A percentile compares a stretch with the other conserved stretches of the same genome.
These are phyloP conservation scores for Cristatella mucedo DNA, from an alignment of 2,888 invertebrate species.

Conservation along the genomic window DNA sequence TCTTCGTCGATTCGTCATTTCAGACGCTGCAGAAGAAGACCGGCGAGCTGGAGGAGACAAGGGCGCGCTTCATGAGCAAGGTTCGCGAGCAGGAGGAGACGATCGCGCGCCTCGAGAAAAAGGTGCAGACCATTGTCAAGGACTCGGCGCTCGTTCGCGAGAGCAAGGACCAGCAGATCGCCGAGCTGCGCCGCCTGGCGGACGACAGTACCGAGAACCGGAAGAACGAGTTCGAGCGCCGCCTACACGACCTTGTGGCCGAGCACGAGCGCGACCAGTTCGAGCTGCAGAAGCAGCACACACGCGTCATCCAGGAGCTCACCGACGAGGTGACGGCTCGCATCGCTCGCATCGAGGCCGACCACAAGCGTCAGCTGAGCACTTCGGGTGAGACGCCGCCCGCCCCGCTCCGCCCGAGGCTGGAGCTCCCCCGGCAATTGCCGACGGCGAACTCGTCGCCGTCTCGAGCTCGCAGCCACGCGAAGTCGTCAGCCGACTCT, in stretches of 20 bases:
- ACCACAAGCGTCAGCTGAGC: constrained; percentile 29
- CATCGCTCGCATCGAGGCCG: constrained; percentile 31
- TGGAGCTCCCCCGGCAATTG: too few relatives aligned
- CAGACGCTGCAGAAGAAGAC: constrained; percentile 35
- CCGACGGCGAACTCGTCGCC: too few relatives aligned
- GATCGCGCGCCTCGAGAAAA: constrained; percentile 26
- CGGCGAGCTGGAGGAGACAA: constrained; percentile 34
- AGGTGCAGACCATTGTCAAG: constrained; percentile 27
- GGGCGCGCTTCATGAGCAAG: constrained; percentile 28
- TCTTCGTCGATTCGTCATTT: too few relatives aligned
- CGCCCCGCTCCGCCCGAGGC: too few relatives aligned
- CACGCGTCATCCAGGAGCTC: constrained; percentile 33
- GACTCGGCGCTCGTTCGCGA: constrained; percentile 25
- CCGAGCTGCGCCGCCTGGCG: constrained; percentile 25
- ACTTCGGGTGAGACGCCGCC: too few relatives aligned
- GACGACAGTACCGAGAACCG: constrained; percentile 24
- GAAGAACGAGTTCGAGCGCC: constrained; percentile 16
- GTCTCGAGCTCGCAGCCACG: too few relatives aligned
- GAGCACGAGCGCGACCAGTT: constrained; percentile 36
- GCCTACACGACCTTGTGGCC: constrained; percentile 28
- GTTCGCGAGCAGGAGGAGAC: constrained; percentile 29
- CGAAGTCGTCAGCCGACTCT: too few relatives aligned
- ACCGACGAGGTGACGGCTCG: constrained; percentile 33
- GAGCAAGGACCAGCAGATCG: constrained; percentile 28
- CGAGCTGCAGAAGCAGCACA: constrained; percentile 34